Evolutionary conservation across 2,797 vertebrate genomes (phyloP), one percentile per base, ranked within the genome.

Genomic region (Botia almorhae): DNA sequence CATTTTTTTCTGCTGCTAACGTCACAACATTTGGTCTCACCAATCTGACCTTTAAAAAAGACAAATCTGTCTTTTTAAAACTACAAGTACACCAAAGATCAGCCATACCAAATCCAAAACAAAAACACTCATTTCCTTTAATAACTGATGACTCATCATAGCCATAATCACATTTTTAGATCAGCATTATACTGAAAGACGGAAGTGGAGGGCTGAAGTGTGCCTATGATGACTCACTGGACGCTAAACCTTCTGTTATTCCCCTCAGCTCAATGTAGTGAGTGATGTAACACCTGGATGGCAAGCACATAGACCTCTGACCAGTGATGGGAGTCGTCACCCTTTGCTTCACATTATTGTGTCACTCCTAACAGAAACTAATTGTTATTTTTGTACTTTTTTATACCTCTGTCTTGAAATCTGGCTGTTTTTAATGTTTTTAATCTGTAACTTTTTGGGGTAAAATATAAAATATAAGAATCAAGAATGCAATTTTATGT

Each of bases 241-340:
- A 39, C 0, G 17, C 56, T 7, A 26, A 61, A 26, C 17, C 69
- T 50, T 11, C n/a, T 43, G 56, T 39, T 48, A 43, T 81, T 48
- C 17, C 56, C 53, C 14, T 65, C 70, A 64, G 8, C 33, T 26
- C 65, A 64, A 33, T 77, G 61, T 69, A 64, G 69, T 74, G 64
- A 80, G 48, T 81, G 75, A 84, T 70, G 79, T 29, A 84, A 84
- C 69, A 63, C 78, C 60, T 74, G 46, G 39, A 7, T 74, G 14
- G 43, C 73, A 83, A 23, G 29, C 76, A 51, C 51, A 63, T 33
- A 69, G 39, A 29, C 53, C 53, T 36, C 63, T 63, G 58, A 46
- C 64, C 69, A n/a, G 7, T 65, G 63, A 8, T 46, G 43, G 43
- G 43, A 8, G 8, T 4, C 10, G 43, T 46, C 8, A 46, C 43